A percentile compares a stretch with the other conserved stretches of the same genome.
Evolutionary conservation across 2,113 vertebrate genomes (phyloP).

Genomic region (Semnornis frantzii): DNA sequence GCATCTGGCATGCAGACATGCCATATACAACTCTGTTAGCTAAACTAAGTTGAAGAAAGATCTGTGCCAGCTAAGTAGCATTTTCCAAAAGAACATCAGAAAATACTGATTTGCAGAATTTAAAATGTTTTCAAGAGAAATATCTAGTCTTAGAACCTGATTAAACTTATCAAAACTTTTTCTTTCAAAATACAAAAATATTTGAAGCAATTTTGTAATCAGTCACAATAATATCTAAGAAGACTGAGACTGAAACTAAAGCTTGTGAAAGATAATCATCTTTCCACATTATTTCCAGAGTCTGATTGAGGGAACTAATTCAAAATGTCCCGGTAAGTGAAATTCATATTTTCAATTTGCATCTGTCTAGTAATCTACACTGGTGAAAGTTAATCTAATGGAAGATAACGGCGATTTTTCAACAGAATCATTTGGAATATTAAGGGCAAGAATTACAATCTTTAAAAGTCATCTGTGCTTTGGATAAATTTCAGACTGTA

Average conservation of each 20-base stretch:
- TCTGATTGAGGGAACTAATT: accelerated
- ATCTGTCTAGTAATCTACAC: not conserved
- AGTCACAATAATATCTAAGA: not conserved
- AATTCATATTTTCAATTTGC: not conserved
- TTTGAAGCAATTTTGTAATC: not conserved
- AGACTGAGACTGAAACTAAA: not conserved
- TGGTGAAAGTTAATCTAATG: not conserved
- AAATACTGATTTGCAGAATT: not conserved
- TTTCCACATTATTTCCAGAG: not conserved
- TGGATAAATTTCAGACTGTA: not conserved
- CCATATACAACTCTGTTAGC: not conserved
- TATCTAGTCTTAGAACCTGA: not conserved
- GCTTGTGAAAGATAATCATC: not conserved
- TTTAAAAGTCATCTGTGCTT: not conserved
- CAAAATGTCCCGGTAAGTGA: not conserved
- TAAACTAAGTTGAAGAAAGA: not conserved
- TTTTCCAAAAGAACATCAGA: not conserved
- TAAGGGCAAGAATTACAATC: not conserved
- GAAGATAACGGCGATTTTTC: not conserved
- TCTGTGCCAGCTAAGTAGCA: not conserved
- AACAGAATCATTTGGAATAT: not conserved
- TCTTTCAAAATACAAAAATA: not conserved
- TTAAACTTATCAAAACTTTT: not conserved
- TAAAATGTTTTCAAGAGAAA: not conserved
- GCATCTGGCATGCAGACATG: not conserved